Evolutionary conservation across 2,888 invertebrate genomes (phyloP).

Genomic region (Kuschelorhynchus macadamiae): DNA sequence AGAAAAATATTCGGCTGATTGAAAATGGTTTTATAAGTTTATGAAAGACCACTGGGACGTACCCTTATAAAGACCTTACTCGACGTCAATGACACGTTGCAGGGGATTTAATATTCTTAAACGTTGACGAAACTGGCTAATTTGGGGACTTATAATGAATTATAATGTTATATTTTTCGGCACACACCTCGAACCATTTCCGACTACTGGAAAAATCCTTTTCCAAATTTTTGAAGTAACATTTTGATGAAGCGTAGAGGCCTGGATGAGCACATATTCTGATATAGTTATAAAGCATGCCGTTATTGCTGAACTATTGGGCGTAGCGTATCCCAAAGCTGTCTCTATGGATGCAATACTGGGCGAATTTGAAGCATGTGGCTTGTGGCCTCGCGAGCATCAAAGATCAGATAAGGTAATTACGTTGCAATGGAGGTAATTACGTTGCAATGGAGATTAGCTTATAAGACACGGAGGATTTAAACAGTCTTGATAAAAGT

Average conservation of each 20-base stretch:
- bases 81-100: too few relatives aligned
- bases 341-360: constrained; percentile 5
- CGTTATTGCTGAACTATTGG: constrained; percentile 10
- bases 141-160: too few relatives aligned
- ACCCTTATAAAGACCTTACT: too few relatives aligned
- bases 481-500: constrained; percentile 7
- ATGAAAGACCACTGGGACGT: too few relatives aligned
- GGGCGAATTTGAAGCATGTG: constrained; percentile 2
- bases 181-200: constrained; percentile 8
- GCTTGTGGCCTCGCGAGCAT: constrained; percentile 1
- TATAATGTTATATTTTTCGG: not conserved
- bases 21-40: too few relatives aligned
- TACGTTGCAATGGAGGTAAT: constrained; percentile 5
- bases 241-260: constrained; percentile 16
- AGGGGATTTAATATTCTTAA: too few relatives aligned
- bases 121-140: constrained; percentile 8
- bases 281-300: constrained; percentile 6
- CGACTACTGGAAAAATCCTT: constrained; percentile 16
- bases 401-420: constrained; percentile 7
- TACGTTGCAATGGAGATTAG: constrained; percentile 6
- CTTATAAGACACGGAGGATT: constrained; percentile 7
- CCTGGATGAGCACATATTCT: constrained; percentile 13
- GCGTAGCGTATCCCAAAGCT: constrained; percentile 14
- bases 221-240: constrained; percentile 8
- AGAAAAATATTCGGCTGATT: too few relatives aligned